Evolutionary conservation across 2,113 vertebrate genomes (phyloP).

Genomic region (Laticauda colubrina): DNA sequence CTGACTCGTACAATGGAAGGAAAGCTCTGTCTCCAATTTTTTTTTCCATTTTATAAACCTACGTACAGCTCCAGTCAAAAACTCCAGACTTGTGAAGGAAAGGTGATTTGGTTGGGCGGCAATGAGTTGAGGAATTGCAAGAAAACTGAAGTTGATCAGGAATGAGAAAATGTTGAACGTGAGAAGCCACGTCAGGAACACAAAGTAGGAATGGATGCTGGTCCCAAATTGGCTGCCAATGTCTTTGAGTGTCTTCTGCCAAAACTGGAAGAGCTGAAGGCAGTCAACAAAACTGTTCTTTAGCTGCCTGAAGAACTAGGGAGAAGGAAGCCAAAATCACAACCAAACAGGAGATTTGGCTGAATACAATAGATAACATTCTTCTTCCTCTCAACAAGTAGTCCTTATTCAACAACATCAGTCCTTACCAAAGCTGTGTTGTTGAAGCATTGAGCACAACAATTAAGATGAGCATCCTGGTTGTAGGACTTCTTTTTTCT

Average conservation of each 20-base stretch:
- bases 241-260: conserved; percentile 84
- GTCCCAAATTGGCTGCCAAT: conserved; percentile 89
- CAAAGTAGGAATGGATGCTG: conserved; percentile 89
- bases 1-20: background rate
- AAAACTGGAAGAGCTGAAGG: conserved; percentile 66
- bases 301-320: conserved; percentile 75
- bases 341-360: no score
- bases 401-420: background rate
- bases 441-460: conserved; percentile 53
- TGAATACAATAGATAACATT: background rate
- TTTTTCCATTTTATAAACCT: background rate
- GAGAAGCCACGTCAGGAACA: conserved; percentile 90
- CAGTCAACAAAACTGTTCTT: conserved; percentile 63
- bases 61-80: conserved; percentile 90
- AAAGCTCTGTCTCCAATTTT: background rate
- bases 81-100: conserved; percentile 83
- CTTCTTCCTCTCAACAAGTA: background rate
- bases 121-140: conserved; percentile 83
- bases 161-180: conserved; percentile 90
- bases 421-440: conserved; percentile 62
- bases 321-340: background rate
- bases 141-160: conserved; percentile 89
- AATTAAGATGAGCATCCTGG: rapidly evolving
- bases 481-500: conserved; percentile 50
- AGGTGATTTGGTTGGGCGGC: conserved; percentile 58